Evolutionary conservation across 2,113 vertebrate genomes (phyloP).

Genomic region (Rhinoderma darwinii): DNA sequence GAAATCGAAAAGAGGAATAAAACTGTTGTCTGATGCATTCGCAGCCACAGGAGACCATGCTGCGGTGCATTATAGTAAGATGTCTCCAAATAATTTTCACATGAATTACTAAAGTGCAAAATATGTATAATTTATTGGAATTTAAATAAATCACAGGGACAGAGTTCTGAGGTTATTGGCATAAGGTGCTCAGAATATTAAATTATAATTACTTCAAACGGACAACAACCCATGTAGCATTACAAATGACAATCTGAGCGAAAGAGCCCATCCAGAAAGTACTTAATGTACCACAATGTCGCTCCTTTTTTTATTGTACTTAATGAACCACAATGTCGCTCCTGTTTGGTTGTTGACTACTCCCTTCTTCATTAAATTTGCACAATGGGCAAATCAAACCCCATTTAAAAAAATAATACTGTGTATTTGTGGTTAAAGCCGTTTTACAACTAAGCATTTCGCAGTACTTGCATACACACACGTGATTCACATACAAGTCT

Average conservation of each 20-base stretch:
- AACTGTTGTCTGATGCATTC: slow-evolving; percentile 65
- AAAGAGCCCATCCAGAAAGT: slow-evolving; percentile 31
- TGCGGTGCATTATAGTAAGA: slow-evolving; percentile 68
- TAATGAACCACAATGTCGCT: slow-evolving; percentile 3
- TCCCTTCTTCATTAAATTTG: background rate
- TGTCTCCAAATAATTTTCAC: slow-evolving; percentile 81
- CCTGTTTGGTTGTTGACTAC: background rate
- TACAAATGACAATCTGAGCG: slow-evolving; percentile 50
- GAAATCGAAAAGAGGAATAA: slow-evolving; percentile 59
- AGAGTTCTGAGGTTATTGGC: slow-evolving; percentile 66
- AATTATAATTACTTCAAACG: slow-evolving; percentile 63
- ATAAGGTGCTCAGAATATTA: slow-evolving; percentile 55
- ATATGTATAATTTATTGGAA: slow-evolving; percentile 80
- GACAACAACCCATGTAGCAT: slow-evolving; percentile 55
- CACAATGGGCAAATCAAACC: background rate
- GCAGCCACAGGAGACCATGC: slow-evolving; percentile 64
- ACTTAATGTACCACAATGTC: slow-evolving; percentile 1
- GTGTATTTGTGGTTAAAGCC: background rate
- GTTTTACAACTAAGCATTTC: background rate
- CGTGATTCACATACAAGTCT: no score
- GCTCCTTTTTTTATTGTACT: slow-evolving; percentile 11
- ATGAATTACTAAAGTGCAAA: slow-evolving; percentile 82
- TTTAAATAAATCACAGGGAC: slow-evolving; percentile 80
- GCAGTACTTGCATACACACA: background rate
- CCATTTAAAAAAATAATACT: background rate